phyloP scores from a whole-genome alignment of 2,888 invertebrate species.

The Caradrina kadenii region DNA sequence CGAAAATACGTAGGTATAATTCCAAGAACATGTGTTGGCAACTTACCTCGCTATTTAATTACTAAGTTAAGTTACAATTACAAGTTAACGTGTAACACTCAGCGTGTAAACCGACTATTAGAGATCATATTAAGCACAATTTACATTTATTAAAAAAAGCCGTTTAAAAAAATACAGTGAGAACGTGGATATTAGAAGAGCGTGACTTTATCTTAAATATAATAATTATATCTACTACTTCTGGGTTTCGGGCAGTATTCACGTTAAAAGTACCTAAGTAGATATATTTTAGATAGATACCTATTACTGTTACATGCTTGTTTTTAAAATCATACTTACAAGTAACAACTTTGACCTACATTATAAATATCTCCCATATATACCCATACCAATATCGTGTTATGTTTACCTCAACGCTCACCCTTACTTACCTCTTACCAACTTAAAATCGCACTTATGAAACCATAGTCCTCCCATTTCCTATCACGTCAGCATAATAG shows the following conservation, averaged over 20 bases:
- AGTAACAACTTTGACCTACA: too few species aligned
- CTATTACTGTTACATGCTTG: neutral
- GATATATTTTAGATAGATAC: neutral
- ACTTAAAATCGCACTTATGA: too few species aligned
- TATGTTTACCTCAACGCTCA: too few species aligned
- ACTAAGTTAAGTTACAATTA: conserved; percentile 65
- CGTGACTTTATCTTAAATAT: conserved; percentile 56
- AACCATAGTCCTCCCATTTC: too few species aligned
- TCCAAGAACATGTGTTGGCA: conserved; percentile 62
- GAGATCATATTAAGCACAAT: conserved; percentile 58
- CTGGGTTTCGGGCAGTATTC: neutral
- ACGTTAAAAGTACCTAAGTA: neutral
- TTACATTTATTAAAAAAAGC: conserved; percentile 5
- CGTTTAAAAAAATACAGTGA: conserved; percentile 59
- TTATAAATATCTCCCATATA: neutral
- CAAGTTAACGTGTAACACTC: conserved; percentile 58
- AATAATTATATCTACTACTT: conserved; percentile 14
- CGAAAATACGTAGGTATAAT: conserved; percentile 58
- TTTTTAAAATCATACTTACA: neutral
- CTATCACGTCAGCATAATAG: too few species aligned
- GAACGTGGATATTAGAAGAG: conserved; percentile 63
- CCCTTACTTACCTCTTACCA: too few species aligned
- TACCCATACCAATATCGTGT: too few species aligned
- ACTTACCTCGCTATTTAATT: conserved; percentile 63
- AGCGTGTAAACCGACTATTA: conserved; percentile 62